Evolutionary conservation across 2,888 invertebrate species (phyloP), one percentile per base, ranked within the genome.

Genomic region (Abrostola tripartita): DNA sequence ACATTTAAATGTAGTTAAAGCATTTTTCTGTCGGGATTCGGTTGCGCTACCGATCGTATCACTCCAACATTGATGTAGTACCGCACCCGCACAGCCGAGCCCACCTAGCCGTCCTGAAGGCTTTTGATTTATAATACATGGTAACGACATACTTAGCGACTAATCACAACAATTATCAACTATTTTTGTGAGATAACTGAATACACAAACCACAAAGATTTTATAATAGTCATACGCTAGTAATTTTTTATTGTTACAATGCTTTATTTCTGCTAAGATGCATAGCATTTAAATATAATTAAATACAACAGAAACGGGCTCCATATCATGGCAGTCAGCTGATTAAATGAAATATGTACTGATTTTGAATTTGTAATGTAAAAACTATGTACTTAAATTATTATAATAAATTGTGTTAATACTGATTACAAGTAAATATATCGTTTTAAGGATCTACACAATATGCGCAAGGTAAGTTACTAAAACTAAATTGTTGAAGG

Each of bases 1-100:
- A 92, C 90, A 91, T 93, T 94, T 90, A 92, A 90, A 88, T 85
- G 83, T 94, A 94, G 88, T 94, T 94, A 94, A 94, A 94, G 94
- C 94, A 93, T 94, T 93, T 89, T 81, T 88, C 76, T 89, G 91
- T 89, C 89, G 85, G 85, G 74, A 77, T 82, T 83, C 90, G 87
- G 86, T 83, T 79, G 88, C 83, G 83, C 81, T 57, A 51, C 60
- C 54, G 54, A 61, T 67, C 61, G 58, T 65, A 65, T 65, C 57
- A 50, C 55, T 66, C 47, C 50, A 59, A 65, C 49, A 59, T 54
- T 56, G 38, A 49, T 55, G 51, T 54, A 62, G 53, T 53, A 44
- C 36, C 54, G 62, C 38, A 10, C 49, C 42, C 73, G 74, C 77
- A 68, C 80, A 85, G 71, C 88, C 90, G 87, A 83, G 79, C 86